Base-by-base conservation (phyloP, 2,113 vertebrate species). In the Nibea coibor region DNA sequence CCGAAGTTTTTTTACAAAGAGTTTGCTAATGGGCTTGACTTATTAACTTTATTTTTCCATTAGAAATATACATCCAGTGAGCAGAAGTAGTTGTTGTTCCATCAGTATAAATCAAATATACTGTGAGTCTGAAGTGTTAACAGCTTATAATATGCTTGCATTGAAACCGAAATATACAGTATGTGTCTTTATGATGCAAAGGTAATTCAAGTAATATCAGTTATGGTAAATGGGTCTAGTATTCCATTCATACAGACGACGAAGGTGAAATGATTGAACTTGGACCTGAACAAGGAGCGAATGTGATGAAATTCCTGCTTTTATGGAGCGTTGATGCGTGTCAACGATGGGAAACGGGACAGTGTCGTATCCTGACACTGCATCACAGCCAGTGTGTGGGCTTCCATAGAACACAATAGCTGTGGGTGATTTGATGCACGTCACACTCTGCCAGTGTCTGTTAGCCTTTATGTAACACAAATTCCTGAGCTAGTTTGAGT, bases 381-480 rank as follows among this genome's bases (percentile, higher is more conserved):
- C 72, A 56, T 16, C 24, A 1, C 24, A 6, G 39, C 28, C 74
- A 4, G 7, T 1, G 63, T 59, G 68, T 56, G 43, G 86, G 72
- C 43, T 59, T 76, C 56, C 57, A 51, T 5, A 59, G 71, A 31
- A 80, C 80, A 89, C 87, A 87, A 77, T 80, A 20, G 73, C 76
- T 70, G 82, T 87, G 85, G 80, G 84, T 31, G 62, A 64, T 61
- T 54, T 8, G 35, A 31, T 2, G 22, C 53, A 75, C 50, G 47
- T 81, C 71, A 84, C 75, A 8, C 56, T 70, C 35, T 47, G 47
- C 39, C 65, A 47, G 42, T 65, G 81, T 26, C 62, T 43, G 51
- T 20, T 12, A 1, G 22, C 22, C 63, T 83, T 75, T 81, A 77
- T 72, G 65, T 53, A 42, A 82, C 62, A 72, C 71, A 77, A 16